phyloP scores from a whole-genome alignment of 2,888 invertebrate genomes.

The Heliconius cydno region DNA sequence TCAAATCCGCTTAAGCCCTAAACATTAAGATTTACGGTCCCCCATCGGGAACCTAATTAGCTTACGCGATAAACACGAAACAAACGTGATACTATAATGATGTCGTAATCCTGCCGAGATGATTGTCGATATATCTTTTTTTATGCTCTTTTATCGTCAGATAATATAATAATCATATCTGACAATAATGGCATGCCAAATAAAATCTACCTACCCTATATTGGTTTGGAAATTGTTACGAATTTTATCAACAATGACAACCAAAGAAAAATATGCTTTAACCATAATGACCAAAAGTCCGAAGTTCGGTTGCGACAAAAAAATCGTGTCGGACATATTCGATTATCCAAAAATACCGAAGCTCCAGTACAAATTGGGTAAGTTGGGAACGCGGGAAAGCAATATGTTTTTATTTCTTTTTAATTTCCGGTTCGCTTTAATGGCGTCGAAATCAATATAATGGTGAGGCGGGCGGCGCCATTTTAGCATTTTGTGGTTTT shows the following conservation, averaged over 20 bases:
- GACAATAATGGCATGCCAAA: constrained; percentile 81
- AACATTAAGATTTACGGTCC: constrained; percentile 53
- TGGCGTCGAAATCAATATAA: constrained; percentile 83
- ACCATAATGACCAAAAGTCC: constrained; percentile 33
- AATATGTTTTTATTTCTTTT: constrained; percentile 83
- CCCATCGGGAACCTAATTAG: constrained; percentile 63
- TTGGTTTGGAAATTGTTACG: constrained; percentile 57
- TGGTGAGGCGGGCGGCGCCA: constrained; percentile 75
- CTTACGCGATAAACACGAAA: constrained; percentile 73
- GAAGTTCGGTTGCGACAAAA: constrained; percentile 35
- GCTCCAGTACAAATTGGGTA: constrained; percentile 81
- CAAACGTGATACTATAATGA: constrained; percentile 63
- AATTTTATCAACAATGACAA: constrained; percentile 46
- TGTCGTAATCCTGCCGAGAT: constrained; percentile 73
- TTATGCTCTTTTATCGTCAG: constrained; percentile 80
- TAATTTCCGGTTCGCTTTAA: constrained; percentile 82
- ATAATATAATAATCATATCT: constrained; percentile 70
- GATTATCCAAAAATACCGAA: constrained; percentile 58
- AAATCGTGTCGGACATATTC: constrained; percentile 56
- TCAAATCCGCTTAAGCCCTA: constrained; percentile 44
- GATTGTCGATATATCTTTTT: constrained; percentile 80
- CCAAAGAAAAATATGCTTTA: constrained; percentile 42
- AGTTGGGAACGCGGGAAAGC: constrained; percentile 80
- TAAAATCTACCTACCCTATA: constrained; percentile 80
- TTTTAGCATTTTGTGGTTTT: constrained; percentile 80